These are phyloP conservation scores for Lycocorax pyrrhopterus DNA, from an alignment of 2,113 vertebrate genomes.

Conservation along the genomic window DNA sequence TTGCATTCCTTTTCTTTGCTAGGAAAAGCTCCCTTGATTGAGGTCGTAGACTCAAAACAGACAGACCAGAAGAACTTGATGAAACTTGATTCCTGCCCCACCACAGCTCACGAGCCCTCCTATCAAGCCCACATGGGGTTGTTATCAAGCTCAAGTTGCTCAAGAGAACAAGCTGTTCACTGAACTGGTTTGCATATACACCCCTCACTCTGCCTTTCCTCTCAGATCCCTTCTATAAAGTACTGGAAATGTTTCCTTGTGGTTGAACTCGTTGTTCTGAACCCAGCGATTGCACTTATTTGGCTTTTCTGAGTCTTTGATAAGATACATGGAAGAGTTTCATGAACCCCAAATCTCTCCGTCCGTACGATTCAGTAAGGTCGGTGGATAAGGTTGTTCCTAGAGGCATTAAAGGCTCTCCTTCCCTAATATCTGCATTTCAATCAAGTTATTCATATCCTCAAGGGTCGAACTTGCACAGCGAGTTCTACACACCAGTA, in stretches of 20 bases:
- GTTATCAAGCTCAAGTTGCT: background rate
- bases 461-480: background rate
- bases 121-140: background rate
- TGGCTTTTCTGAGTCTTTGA: background rate
- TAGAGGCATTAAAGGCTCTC: background rate
- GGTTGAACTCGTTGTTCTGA: background rate
- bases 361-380: background rate
- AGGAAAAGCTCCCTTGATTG: background rate
- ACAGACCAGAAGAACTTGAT: background rate
- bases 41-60: background rate
- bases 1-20: background rate
- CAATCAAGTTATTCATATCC: background rate
- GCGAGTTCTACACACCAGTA: background rate
- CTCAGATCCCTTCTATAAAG: background rate
- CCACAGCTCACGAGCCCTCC: rapidly evolving
- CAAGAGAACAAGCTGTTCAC: background rate
- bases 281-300: background rate
- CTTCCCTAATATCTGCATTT: background rate
- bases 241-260: background rate
- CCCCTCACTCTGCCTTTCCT: background rate
- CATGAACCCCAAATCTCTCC: background rate
- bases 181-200: background rate
- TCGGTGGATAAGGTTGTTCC: background rate
- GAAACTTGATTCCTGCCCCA: background rate
- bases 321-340: background rate